Base-by-base conservation (phyloP, 2,888 invertebrate genomes). In the Rhogogaster chlorosoma region DNA sequence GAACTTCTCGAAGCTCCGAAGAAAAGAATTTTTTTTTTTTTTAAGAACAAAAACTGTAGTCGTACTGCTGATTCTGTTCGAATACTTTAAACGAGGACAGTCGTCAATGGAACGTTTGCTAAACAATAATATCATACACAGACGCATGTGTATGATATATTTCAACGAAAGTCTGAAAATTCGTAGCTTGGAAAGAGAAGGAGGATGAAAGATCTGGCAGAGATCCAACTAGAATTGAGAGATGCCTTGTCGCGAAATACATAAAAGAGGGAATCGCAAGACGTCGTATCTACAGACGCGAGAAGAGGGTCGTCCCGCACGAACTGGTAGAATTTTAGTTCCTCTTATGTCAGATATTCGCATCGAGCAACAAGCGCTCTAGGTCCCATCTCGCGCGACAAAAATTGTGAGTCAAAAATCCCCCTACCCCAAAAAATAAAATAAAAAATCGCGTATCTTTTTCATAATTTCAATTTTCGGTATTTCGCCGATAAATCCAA, bases 141-240 rank as follows among this genome's bases (percentile, higher is more conserved):
- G n/a, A 36, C 2, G n/a, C n/a, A 36, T 22, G 61, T 82, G n/a
- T 15, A 45, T 15, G 15, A 53, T 57, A 78, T 32, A 77, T 78
- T 78, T 57, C 10, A 36, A 22, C 49, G 57, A 78, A 53, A 78
- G 77, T 78, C 57, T 57, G 53, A 53, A 78, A 57, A 57, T 4
- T n/a, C 64, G 36, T 15, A 57, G 9, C 6, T 67, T 77, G 9
- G 38, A 6, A 80, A 32, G 53, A 38, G 49, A 64, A 45, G 49
- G 67, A 45, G 49, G n/a, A 67, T 49, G 36, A 80, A 64, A 38
- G 83, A 45, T 67, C 70, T 83, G 83, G 83, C 83, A 29, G 18
- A 29, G 67, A n/a, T 83, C 83, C 83, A 83, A 83, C 83, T 42
- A 67, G 83, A 67, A 83, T 83, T 70, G 83, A 83, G 83, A 45